Evolutionary conservation across 1,140 invertebrate species (phyloP).

Genomic region (Aporrectodea caliginosa): DNA sequence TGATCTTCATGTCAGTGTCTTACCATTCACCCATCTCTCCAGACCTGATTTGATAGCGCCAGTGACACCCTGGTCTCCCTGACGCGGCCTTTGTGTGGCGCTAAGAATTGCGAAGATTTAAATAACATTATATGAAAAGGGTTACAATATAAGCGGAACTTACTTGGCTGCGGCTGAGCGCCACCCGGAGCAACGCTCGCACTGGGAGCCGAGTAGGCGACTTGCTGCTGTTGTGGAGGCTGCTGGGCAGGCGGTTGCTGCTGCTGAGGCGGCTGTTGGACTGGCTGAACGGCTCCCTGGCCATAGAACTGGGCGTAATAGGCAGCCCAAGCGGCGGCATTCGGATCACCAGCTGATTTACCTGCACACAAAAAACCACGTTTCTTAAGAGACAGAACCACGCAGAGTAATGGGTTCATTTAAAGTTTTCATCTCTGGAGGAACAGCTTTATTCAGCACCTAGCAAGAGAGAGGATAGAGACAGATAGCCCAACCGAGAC

Average conservation of each 20-base stretch:
- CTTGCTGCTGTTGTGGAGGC: background rate
- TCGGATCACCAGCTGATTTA: background rate
- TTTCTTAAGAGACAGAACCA: too few species aligned
- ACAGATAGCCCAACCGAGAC: too few species aligned
- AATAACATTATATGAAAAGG: background rate
- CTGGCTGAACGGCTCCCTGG: background rate
- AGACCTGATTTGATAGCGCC: background rate
- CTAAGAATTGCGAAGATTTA: background rate
- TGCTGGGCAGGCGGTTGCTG: background rate
- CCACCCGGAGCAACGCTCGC: background rate
- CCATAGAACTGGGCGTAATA: background rate
- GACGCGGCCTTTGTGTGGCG: background rate
- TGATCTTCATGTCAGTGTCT: too few species aligned
- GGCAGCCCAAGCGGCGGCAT: background rate
- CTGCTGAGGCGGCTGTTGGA: background rate
- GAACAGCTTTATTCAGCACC: too few species aligned
- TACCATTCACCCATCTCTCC: background rate
- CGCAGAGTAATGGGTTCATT: too few species aligned
- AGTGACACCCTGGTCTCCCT: background rate
- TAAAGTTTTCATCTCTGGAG: too few species aligned
- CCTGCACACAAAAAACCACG: background rate
- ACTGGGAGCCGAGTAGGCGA: background rate
- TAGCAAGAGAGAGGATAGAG: too few species aligned
- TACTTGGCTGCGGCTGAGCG: conserved; percentile 19
- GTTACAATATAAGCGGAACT: too few species aligned